These are phyloP conservation scores for Hirundichthys speculiger DNA, from an alignment of 2,113 vertebrate genomes.

Conservation along the genomic window DNA sequence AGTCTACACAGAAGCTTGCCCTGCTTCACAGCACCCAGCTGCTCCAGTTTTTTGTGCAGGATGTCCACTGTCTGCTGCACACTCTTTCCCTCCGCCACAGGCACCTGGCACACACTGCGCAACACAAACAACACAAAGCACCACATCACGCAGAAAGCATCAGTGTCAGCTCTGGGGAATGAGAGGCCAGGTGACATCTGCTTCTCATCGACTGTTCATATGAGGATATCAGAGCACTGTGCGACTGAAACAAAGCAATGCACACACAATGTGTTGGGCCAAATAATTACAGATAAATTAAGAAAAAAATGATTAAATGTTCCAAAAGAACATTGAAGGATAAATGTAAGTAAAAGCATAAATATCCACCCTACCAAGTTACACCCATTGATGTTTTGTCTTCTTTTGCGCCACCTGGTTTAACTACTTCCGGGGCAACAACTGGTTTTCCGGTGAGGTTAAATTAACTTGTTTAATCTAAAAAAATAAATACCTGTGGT, in stretches of 20 bases:
- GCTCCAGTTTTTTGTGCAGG: conserved; percentile 90
- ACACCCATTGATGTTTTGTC: conserved; percentile 75
- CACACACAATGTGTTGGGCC: too few species aligned
- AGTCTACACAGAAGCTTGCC: conserved; percentile 96
- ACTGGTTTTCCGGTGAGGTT: conserved; percentile 17
- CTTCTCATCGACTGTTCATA: too few species aligned
- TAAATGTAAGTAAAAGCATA: neutral
- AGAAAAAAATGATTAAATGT: neutral
- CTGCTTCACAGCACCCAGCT: conserved; percentile 93
- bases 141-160: neutral
- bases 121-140: neutral
- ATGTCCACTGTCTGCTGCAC: conserved; percentile 95
- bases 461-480: neutral
- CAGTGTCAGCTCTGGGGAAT: too few species aligned
- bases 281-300: neutral
- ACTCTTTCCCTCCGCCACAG: conserved; percentile 93
- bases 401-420: neutral
- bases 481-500: neutral
- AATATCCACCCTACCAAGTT: conserved; percentile 71
- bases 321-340: neutral
- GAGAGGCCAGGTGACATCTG: too few species aligned
- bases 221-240: too few species aligned
- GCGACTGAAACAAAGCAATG: too few species aligned
- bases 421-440: conserved; percentile 61
- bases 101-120: conserved; percentile 92